Percentiles rank a stretch among this genome's conserved stretches.
Evolutionary conservation across 2,888 invertebrate genomes (phyloP).

Genomic region (Loripinus fragilis): DNA sequence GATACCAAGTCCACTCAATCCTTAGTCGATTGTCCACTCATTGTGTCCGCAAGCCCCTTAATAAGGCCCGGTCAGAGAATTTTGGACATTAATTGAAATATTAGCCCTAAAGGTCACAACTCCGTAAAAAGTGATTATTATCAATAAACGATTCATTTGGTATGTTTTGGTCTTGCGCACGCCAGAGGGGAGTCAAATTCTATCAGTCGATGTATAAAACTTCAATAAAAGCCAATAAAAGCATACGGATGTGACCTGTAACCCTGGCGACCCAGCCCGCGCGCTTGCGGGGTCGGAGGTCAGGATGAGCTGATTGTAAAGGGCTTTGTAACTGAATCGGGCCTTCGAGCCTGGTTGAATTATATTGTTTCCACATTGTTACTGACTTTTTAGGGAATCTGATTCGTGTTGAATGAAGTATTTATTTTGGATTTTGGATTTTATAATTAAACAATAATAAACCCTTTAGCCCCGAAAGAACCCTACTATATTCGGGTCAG

Average conservation of each 20-base stretch:
- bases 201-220: slow-evolving; percentile 1
- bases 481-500: neutral
- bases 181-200: slow-evolving; percentile 23
- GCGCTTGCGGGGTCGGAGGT: slow-evolving; percentile 48
- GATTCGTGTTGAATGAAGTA: slow-evolving; percentile 39
- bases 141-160: slow-evolving; percentile 42
- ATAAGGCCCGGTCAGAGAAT: slow-evolving; percentile 12
- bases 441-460: slow-evolving; percentile 48
- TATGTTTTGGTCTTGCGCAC: slow-evolving; percentile 37
- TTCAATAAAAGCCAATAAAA: slow-evolving; percentile 42
- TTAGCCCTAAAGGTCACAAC: slow-evolving; percentile 43
- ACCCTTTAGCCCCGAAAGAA: slow-evolving; percentile 36
- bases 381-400: neutral
- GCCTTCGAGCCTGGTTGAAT: slow-evolving; percentile 6
- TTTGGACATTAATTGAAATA: slow-evolving; percentile 55
- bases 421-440: slow-evolving; percentile 41
- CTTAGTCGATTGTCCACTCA: slow-evolving; percentile 1
- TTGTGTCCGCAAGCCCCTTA: neutral
- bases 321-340: neutral
- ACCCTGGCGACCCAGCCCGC: slow-evolving; percentile 45
- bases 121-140: slow-evolving; percentile 40
- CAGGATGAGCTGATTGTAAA: neutral
- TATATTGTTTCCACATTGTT: neutral
- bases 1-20: slow-evolving; percentile 6
- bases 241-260: slow-evolving; percentile 42